These are phyloP conservation scores for Eunapius fragilis DNA, from an alignment of 37 sponge, comb jelly and placozoan species.

Conservation along the genomic window DNA sequence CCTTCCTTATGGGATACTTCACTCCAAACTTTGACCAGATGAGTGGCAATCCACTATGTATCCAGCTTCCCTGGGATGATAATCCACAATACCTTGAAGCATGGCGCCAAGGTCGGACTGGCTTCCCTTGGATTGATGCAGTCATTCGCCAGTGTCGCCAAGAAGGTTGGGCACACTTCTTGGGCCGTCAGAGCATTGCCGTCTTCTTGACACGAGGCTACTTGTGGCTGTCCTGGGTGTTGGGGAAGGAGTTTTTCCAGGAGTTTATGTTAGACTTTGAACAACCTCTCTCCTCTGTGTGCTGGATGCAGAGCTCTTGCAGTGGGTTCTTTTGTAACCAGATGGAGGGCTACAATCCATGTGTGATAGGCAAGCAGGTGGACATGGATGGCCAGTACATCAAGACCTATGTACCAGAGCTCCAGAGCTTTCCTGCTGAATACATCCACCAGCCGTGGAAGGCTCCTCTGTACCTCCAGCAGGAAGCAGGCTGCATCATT, in stretches of 20 bases:
- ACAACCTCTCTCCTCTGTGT: constrained; percentile 75
- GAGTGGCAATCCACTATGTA: constrained; percentile 75
- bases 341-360: constrained; percentile 60
- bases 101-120: constrained; percentile 76
- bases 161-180: constrained; percentile 85
- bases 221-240: constrained; percentile 87
- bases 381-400: constrained; percentile 83
- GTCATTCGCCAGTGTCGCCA: constrained; percentile 71
- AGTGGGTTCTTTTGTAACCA: constrained; percentile 80
- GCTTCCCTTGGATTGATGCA: constrained; percentile 94
- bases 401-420: constrained; percentile 76
- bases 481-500: constrained; percentile 80
- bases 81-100: constrained; percentile 29
- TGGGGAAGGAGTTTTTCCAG: constrained; percentile 84
- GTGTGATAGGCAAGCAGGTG: constrained; percentile 68
- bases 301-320: constrained; percentile 91
- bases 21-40: constrained; percentile 76
- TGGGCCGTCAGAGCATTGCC: constrained; percentile 77
- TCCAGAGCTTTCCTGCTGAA: constrained; percentile 73
- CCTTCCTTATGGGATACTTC: constrained; percentile 62
- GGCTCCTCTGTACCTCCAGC: constrained; percentile 76
- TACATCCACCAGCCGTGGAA: constrained; percentile 90
- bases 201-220: constrained; percentile 89
- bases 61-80: constrained; percentile 89
- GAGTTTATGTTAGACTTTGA: constrained; percentile 87